These are phyloP conservation scores for Brachypteracias leptosomus DNA, from an alignment of 2,113 vertebrate species.

Conservation along the genomic window DNA sequence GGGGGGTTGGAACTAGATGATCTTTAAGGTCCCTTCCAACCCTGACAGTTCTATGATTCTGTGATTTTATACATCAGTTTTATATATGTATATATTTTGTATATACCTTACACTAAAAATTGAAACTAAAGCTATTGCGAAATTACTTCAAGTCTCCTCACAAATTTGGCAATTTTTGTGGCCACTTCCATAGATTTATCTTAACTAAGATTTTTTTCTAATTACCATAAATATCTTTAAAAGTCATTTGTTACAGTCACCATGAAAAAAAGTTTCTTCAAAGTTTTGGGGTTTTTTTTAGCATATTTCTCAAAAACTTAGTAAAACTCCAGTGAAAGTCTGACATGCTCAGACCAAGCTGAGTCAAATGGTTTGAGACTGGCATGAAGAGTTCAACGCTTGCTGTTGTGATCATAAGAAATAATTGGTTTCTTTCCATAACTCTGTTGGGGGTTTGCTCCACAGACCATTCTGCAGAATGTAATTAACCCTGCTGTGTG, in stretches of 20 bases:
- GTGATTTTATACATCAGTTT: too few species aligned
- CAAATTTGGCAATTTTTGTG: accelerated
- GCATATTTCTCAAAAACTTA: neutral
- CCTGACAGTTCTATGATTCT: too few species aligned
- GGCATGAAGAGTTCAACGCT: neutral
- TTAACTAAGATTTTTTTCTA: neutral
- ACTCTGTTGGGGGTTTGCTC: neutral
- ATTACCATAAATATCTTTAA: neutral
- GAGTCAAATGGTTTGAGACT: accelerated
- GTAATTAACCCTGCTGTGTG: accelerated
- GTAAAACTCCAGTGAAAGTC: neutral
- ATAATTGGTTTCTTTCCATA: too few species aligned
- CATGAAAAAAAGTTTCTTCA: neutral
- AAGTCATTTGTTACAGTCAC: neutral
- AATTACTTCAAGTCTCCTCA: neutral
- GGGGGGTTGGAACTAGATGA: too few species aligned
- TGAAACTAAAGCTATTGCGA: neutral
- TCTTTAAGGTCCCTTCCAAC: too few species aligned
- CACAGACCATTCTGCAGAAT: too few species aligned
- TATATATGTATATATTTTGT: too few species aligned
- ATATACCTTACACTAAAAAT: neutral
- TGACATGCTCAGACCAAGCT: neutral
- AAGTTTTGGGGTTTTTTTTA: neutral
- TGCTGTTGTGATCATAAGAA: too few species aligned
- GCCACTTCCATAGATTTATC: neutral